Evolutionary conservation across 30 jellyfish, hydroid and myxozoan species (phyloP).

Genomic region (Aurelia aurita): DNA sequence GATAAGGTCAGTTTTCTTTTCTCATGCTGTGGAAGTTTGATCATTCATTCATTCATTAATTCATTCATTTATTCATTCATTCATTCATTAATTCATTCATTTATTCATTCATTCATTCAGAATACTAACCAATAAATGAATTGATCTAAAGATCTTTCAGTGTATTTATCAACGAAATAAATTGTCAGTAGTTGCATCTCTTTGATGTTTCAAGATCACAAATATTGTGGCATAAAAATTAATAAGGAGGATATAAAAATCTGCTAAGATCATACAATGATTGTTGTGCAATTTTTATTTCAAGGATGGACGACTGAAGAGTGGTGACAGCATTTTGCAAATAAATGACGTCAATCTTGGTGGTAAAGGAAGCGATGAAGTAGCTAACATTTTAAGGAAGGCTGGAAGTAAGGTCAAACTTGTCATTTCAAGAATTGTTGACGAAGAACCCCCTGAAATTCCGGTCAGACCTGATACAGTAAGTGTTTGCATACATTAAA

Average conservation of each 20-base stretch:
- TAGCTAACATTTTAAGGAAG: conserved; percentile 82
- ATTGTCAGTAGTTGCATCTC: background rate
- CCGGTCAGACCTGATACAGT: conserved; percentile 77
- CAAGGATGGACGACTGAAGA: conserved; percentile 88
- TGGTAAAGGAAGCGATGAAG: conserved; percentile 96
- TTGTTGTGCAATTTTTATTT: background rate
- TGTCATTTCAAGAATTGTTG: conserved; percentile 93
- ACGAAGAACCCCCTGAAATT: conserved; percentile 82
- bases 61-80: no score
- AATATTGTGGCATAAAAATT: no score
- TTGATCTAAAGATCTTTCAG: no score
- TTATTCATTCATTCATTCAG: background rate
- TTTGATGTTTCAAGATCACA: no score
- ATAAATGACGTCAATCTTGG: conserved; percentile 88
- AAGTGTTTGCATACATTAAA: background rate
- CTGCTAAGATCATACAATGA: background rate
- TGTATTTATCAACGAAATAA: background rate
- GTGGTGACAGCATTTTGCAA: conserved; percentile 96
- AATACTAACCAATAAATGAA: background rate
- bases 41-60: no score
- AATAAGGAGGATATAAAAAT: background rate
- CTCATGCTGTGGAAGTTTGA: background rate
- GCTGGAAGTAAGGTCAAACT: conserved; percentile 91
- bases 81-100: no score
- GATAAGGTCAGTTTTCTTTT: conserved; percentile 46